Evolutionary conservation across 2,888 invertebrate genomes (phyloP).

Genomic region (Nymphalis c-album): DNA sequence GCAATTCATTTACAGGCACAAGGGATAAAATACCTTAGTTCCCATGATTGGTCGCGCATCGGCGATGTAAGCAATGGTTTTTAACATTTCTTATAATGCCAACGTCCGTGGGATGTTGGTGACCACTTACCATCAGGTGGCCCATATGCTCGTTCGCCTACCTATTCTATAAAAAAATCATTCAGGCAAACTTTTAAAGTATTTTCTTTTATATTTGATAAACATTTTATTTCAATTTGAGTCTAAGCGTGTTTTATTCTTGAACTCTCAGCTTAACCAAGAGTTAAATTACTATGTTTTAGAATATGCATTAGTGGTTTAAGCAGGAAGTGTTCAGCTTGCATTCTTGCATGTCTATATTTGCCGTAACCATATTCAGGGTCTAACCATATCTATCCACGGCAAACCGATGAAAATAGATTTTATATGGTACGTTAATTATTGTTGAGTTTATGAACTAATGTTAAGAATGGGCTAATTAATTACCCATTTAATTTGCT

Average conservation of each 20-base stretch:
- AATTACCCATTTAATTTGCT: not conserved
- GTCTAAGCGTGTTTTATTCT: not conserved
- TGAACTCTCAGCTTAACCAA: not conserved
- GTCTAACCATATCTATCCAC: slow-evolving; percentile 8
- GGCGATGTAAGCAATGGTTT: too few relatives aligned
- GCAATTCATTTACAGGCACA: too few relatives aligned
- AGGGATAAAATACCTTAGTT: too few relatives aligned
- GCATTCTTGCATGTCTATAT: slow-evolving; percentile 9
- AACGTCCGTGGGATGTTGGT: too few relatives aligned
- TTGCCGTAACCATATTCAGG: not conserved
- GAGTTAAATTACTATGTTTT: not conserved
- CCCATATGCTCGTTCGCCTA: too few relatives aligned
- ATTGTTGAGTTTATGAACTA: not conserved
- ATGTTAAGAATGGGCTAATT: not conserved
- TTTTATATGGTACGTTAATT: not conserved
- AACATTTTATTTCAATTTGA: not conserved
- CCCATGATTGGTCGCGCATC: too few relatives aligned
- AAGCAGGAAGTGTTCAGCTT: slow-evolving; percentile 6
- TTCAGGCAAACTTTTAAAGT: not conserved
- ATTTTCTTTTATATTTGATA: not conserved
- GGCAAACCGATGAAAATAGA: not conserved
- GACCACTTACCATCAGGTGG: too few relatives aligned
- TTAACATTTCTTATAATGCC: too few relatives aligned
- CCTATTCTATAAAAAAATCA: too few relatives aligned
- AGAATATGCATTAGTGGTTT: slow-evolving; percentile 4